Evolutionary conservation across 35 echinoderm and acorn worm genomes (phyloP).

Genomic region (Patiria miniata): DNA sequence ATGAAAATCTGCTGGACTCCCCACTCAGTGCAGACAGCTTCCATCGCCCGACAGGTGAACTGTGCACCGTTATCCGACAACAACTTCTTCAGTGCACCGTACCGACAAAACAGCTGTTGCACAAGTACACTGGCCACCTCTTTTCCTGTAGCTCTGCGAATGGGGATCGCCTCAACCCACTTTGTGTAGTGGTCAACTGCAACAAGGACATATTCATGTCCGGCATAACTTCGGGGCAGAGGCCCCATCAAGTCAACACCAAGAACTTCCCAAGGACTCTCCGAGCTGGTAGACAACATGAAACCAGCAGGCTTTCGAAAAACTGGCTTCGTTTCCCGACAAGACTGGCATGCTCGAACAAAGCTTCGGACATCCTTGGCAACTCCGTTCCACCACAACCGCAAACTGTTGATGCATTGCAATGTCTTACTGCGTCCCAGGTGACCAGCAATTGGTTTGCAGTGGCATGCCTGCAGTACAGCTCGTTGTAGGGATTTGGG

Average conservation of each 20-base stretch:
- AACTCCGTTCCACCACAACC: constrained; percentile 54
- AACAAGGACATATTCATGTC: constrained; percentile 40
- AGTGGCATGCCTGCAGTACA: constrained; percentile 45
- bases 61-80: constrained; percentile 59
- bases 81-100: constrained; percentile 56
- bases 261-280: constrained; percentile 52
- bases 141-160: constrained; percentile 23
- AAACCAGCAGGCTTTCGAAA: constrained; percentile 51
- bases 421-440: constrained; percentile 59
- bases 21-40: constrained; percentile 50
- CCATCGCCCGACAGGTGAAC: constrained; percentile 36
- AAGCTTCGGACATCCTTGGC: constrained; percentile 37
- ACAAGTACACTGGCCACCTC: constrained; percentile 25
- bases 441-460: constrained; percentile 62
- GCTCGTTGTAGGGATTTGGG: not conserved
- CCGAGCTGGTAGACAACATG: constrained; percentile 47
- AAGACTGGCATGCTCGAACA: constrained; percentile 43
- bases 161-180: constrained; percentile 30
- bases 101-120: constrained; percentile 46
- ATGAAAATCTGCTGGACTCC: constrained; percentile 63
- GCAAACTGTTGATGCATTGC: constrained; percentile 21
- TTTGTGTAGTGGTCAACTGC: constrained; percentile 33
- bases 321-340: constrained; percentile 50
- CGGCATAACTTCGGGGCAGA: constrained; percentile 23
- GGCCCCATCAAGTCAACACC: constrained; percentile 54